Percentiles rank a stretch among this genome's conserved stretches.
Evolutionary conservation across 2,888 invertebrate species (phyloP).

Genomic region (Zaprionus bogoriensis): DNA sequence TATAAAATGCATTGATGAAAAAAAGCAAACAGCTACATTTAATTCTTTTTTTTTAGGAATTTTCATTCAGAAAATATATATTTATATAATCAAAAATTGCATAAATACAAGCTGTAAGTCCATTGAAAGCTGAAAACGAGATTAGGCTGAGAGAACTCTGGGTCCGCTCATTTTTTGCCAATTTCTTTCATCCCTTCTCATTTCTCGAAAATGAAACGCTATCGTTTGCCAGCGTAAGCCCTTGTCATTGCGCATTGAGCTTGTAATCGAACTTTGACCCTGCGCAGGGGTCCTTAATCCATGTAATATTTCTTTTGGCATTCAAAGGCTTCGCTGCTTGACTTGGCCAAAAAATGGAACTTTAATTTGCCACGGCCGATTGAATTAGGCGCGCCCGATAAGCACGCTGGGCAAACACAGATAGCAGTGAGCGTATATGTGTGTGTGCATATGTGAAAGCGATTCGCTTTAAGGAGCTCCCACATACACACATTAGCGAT

Average conservation of each 20-base stretch:
- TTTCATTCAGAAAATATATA: no score
- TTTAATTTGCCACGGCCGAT: constrained; percentile 77
- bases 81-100: no score
- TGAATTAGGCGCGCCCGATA: constrained; percentile 65
- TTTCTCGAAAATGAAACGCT: not conserved
- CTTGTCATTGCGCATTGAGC: constrained; percentile 24
- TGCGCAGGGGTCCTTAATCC: constrained; percentile 36
- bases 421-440: not conserved
- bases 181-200: no score
- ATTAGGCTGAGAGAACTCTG: no score
- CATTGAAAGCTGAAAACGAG: no score
- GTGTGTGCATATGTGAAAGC: constrained; percentile 16
- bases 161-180: no score
- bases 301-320: constrained; percentile 47
- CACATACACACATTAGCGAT: constrained; percentile 65
- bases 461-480: constrained; percentile 44
- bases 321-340: constrained; percentile 55
- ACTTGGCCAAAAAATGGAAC: constrained; percentile 60
- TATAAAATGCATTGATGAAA: no score
- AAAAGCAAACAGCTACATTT: no score
- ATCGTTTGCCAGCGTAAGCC: not conserved
- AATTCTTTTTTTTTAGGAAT: no score
- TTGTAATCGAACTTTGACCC: constrained; percentile 67
- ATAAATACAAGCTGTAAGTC: no score
- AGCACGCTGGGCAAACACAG: constrained; percentile 18